Percentiles rank a stretch among this genome's conserved stretches.
phyloP scores from a whole-genome alignment of 1,140 invertebrate genomes.

The Tetragonula clypearis region DNA sequence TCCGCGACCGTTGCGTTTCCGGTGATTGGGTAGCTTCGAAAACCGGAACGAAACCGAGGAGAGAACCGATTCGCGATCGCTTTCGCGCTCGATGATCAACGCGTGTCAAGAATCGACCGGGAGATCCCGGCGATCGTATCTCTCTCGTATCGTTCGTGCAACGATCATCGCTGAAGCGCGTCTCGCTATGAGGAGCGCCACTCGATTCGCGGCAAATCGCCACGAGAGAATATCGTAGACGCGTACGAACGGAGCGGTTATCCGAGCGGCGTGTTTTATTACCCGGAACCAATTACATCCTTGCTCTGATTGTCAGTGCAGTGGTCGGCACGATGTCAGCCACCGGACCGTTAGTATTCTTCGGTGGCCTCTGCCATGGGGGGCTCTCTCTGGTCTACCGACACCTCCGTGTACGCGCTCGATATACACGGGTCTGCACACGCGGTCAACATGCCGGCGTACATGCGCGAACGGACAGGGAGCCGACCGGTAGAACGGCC shows the following conservation, averaged over 20 bases:
- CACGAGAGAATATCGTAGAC: conserved; percentile 10
- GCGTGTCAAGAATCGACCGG: conserved; percentile 21
- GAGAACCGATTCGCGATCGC: conserved; percentile 48
- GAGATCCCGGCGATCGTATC: conserved; percentile 28
- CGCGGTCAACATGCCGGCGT: conserved; percentile 43
- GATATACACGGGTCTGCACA: conserved; percentile 47
- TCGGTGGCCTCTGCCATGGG: conserved; percentile 41
- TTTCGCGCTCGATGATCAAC: conserved; percentile 34
- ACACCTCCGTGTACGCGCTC: conserved; percentile 58
- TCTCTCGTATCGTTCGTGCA: neutral
- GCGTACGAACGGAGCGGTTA: conserved; percentile 25
- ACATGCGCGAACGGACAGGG: conserved; percentile 51
- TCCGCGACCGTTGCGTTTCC: neutral
- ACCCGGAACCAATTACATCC: conserved; percentile 52
- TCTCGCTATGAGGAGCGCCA: neutral
- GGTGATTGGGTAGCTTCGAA: neutral
- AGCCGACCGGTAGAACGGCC: neutral
- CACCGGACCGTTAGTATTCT: conserved; percentile 58
- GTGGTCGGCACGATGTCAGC: conserved; percentile 22
- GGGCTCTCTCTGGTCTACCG: conserved; percentile 45
- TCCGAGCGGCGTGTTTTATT: conserved; percentile 35
- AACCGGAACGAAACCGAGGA: neutral
- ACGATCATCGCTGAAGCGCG: no score
- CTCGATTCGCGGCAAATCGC: neutral
- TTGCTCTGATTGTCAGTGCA: conserved; percentile 47